phyloP scores from a whole-genome alignment of 2,888 invertebrate genomes.

The Diarsia brunnea region DNA sequence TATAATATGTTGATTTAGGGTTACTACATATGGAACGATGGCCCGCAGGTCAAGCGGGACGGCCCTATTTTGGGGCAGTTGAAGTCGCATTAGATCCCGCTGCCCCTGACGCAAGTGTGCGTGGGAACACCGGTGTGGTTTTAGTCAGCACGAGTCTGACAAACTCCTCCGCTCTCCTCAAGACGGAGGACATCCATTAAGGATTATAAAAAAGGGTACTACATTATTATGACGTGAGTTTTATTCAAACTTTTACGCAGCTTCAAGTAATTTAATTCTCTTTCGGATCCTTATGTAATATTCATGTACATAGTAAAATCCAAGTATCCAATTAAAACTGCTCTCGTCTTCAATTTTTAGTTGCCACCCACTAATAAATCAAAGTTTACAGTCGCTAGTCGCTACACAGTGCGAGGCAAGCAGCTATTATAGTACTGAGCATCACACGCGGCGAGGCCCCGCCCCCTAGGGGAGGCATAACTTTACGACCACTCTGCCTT shows the following conservation, averaged over 20 bases:
- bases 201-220: no score
- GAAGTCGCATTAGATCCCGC: no score
- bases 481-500: constrained; percentile 39
- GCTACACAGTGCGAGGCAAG: neutral
- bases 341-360: constrained; percentile 1
- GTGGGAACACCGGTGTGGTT: no score
- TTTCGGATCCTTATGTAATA: neutral
- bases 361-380: constrained; percentile 58
- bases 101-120: no score
- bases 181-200: no score
- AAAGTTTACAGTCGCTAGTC: constrained; percentile 26
- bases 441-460: constrained; percentile 29
- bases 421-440: neutral
- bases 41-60: no score
- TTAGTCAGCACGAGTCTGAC: no score
- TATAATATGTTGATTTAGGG: no score
- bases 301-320: neutral
- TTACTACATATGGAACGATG: no score
- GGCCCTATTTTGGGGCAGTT: no score
- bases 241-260: neutral
- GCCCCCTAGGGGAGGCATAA: constrained; percentile 51
- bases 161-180: no score
- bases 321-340: neutral
- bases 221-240: neutral
- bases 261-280: neutral